Percentiles rank a stretch among this genome's conserved stretches.
phyloP scores from a whole-genome alignment of 64 coral and sea anemone genomes.

The Pocillopora verrucosa region DNA sequence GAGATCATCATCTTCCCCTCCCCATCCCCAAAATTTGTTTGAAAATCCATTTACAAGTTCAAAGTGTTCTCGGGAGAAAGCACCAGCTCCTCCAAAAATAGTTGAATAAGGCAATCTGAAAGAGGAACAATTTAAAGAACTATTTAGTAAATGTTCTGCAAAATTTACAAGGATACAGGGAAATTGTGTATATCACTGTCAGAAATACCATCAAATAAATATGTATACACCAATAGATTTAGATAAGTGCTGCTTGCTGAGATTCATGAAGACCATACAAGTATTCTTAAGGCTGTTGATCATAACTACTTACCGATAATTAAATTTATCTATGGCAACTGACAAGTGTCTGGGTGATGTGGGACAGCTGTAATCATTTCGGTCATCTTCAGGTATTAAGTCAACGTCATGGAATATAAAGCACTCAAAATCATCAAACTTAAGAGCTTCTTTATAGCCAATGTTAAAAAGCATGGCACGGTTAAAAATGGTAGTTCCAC shows the following conservation, averaged over 20 bases:
- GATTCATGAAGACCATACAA: no score
- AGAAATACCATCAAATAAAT: no score
- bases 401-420: constrained; percentile 99
- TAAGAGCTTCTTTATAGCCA: constrained; percentile 93
- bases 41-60: constrained; percentile 98
- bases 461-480: constrained; percentile 97
- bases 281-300: no score
- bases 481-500: constrained; percentile 86
- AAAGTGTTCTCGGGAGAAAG: constrained; percentile 80
- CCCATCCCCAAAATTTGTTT: constrained; percentile 99
- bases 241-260: no score
- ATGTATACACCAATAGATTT: no score
- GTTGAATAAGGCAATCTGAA: constrained; percentile 79
- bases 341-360: constrained; percentile 93
- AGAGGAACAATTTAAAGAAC: not conserved
- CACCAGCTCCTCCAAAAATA: constrained; percentile 93
- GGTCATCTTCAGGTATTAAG: constrained; percentile 94
- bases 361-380: constrained; percentile 87
- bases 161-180: no score
- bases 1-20: constrained; percentile 99
- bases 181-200: no score
- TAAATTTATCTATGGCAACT: constrained; percentile 93
- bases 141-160: no score
- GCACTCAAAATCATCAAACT: constrained; percentile 88
- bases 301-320: constrained; percentile 65